Percentiles rank a stretch among this genome's conserved stretches.
Evolutionary conservation across 2,888 invertebrate genomes (phyloP).

Genomic region (Macrophya alboannulata): DNA sequence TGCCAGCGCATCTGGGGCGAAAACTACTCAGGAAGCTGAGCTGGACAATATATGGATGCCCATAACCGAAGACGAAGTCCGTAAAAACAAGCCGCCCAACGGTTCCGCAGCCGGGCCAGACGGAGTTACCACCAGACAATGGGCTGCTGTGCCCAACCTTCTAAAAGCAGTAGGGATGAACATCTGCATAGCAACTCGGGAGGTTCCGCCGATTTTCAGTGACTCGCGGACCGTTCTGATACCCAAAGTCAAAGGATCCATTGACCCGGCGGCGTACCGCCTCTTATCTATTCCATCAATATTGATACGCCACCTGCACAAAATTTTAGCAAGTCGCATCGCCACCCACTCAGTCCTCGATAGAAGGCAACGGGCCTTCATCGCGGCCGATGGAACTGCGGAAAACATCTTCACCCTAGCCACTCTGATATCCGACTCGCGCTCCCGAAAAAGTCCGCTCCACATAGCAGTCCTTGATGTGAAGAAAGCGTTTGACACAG

Average conservation of each 20-base stretch:
- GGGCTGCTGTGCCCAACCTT: background rate
- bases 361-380: slow-evolving; percentile 56
- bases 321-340: slow-evolving; percentile 52
- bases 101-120: no score
- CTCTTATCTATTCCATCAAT: slow-evolving; percentile 60
- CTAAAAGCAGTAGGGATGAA: background rate
- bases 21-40: no score
- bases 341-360: background rate
- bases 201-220: background rate
- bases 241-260: background rate
- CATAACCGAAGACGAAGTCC: no score
- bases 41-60: no score
- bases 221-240: background rate
- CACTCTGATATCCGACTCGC: background rate
- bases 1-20: no score
- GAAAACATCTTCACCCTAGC: slow-evolving; percentile 54
- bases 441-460: slow-evolving; percentile 18
- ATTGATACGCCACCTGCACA: slow-evolving; percentile 56
- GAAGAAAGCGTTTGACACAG: slow-evolving; percentile 64
- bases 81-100: no score
- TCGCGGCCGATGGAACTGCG: slow-evolving; percentile 54
- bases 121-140: no score
- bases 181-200: background rate
- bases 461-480: slow-evolving; percentile 62
- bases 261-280: slow-evolving; percentile 18